A percentile compares a stretch with the other conserved stretches of the same genome.
These are phyloP conservation scores for Chesias legatella DNA, from an alignment of 2,888 invertebrate genomes.

Conservation along the genomic window DNA sequence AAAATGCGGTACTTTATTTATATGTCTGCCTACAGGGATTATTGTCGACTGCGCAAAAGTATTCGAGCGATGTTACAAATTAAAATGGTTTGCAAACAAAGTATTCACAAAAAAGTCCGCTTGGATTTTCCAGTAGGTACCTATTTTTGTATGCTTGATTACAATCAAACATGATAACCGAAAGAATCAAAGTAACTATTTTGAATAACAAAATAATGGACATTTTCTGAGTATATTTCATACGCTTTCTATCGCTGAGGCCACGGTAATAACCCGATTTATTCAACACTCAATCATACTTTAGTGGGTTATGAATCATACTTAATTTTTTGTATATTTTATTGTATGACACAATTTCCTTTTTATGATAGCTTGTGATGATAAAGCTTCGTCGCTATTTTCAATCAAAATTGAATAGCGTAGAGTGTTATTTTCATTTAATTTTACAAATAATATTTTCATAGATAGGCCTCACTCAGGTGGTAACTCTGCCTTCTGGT, in stretches of 20 bases:
- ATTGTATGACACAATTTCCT: conserved; percentile 19
- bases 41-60: conserved; percentile 2
- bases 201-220: neutral
- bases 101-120: too few relatives aligned
- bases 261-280: conserved; percentile 18
- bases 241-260: conserved; percentile 8
- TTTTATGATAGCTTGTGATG: conserved; percentile 15
- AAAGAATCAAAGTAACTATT: conserved; percentile 2
- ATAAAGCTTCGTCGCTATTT: conserved; percentile 11
- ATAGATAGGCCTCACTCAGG: too few relatives aligned
- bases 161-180: neutral
- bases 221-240: conserved; percentile 7
- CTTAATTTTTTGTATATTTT: conserved; percentile 23
- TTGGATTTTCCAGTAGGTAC: neutral
- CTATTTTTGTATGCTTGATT: too few relatives aligned
- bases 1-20: conserved; percentile 18
- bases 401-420: neutral
- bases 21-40: conserved; percentile 5
- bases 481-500: too few relatives aligned
- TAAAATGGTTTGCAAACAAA: too few relatives aligned
- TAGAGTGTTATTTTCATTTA: neutral
- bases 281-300: conserved; percentile 26
- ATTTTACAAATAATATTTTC: too few relatives aligned
- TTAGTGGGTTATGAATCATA: conserved; percentile 24
- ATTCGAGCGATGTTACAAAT: conserved; percentile 8